Evolutionary conservation across 2,113 vertebrate genomes (phyloP).

Genomic region (Actinemys pallida): DNA sequence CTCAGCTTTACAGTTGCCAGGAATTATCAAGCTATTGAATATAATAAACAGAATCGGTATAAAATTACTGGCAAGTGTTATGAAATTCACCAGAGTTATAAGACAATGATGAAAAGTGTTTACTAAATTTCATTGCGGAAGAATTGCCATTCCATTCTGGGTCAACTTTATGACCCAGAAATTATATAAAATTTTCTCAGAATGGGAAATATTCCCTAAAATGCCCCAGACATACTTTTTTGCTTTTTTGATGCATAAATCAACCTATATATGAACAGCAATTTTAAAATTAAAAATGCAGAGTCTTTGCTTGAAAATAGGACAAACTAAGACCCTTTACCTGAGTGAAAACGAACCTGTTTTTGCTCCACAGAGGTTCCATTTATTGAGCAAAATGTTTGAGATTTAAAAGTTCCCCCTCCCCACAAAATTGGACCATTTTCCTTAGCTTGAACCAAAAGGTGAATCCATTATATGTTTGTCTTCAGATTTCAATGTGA

Average conservation of each 20-base stretch:
- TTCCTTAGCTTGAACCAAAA: neutral
- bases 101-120: accelerated
- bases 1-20: slow-evolving; percentile 37
- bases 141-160: neutral
- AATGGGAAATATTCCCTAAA: accelerated
- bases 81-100: accelerated
- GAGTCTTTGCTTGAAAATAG: neutral
- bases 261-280: neutral
- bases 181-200: accelerated
- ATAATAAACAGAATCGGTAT: slow-evolving; percentile 52
- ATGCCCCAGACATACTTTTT: neutral
- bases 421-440: accelerated
- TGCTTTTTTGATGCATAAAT: neutral
- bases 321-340: neutral
- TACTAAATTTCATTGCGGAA: accelerated
- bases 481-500: neutral
- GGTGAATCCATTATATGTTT: accelerated
- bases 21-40: slow-evolving; percentile 37
- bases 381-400: accelerated
- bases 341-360: neutral
- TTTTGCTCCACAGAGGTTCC: neutral
- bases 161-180: neutral
- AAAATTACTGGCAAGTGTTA: slow-evolving; percentile 21
- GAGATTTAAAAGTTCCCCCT: neutral
- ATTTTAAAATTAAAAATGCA: neutral